These are phyloP conservation scores for Neoascia interrupta DNA, from an alignment of 2,888 invertebrate species.

Conservation along the genomic window DNA sequence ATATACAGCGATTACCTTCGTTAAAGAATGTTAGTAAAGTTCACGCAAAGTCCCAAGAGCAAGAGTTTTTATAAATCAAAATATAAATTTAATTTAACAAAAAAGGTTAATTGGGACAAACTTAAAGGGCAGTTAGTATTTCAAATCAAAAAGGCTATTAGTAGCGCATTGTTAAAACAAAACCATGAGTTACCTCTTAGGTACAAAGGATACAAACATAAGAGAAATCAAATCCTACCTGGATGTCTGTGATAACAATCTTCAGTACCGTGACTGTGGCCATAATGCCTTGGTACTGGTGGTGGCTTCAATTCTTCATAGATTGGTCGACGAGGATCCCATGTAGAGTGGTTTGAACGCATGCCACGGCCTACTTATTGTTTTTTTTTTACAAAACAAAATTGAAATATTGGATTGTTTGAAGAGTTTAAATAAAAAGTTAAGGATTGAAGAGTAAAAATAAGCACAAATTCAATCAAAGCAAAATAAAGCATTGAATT, in stretches of 20 bases:
- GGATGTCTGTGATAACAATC: constrained; percentile 79
- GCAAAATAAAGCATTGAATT: constrained; percentile 34
- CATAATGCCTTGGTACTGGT: constrained; percentile 80
- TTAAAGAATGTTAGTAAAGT: constrained; percentile 59
- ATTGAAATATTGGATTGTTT: constrained; percentile 21
- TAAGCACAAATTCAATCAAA: constrained; percentile 27
- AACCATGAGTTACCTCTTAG: constrained; percentile 4
- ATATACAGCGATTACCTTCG: constrained; percentile 44
- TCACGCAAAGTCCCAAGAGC: constrained; percentile 67
- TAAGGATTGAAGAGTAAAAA: neutral
- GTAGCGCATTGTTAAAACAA: constrained; percentile 40
- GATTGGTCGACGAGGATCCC: constrained; percentile 94
- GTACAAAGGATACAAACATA: constrained; percentile 57
- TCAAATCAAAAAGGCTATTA: constrained; percentile 39
- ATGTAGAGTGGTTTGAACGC: constrained; percentile 85
- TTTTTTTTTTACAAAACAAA: constrained; percentile 53
- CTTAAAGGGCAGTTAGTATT: constrained; percentile 37
- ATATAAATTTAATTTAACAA: constrained; percentile 18
- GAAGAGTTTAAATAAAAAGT: too few relatives aligned
- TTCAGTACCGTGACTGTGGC: constrained; percentile 75
- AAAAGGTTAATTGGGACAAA: constrained; percentile 59
- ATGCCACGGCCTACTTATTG: constrained; percentile 77
- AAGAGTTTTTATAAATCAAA: constrained; percentile 23
- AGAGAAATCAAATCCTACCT: constrained; percentile 75
- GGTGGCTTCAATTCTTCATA: constrained; percentile 92